Base-by-base conservation (phyloP, 2,888 invertebrate genomes). In the Blera fallax region DNA sequence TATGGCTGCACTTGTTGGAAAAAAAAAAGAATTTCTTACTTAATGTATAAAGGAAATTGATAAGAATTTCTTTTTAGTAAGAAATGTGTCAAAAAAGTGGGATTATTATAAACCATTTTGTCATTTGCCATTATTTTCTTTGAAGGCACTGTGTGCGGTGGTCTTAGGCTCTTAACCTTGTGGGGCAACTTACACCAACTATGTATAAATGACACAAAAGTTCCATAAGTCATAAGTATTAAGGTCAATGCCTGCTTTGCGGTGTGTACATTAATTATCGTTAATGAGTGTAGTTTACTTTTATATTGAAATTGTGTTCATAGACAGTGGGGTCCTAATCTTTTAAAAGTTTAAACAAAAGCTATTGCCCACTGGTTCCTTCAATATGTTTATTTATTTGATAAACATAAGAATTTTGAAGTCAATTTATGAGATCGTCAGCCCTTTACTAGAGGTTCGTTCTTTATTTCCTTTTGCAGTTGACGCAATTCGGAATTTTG, bases 1-100 rank as follows among this genome's bases (percentile, higher is more conserved):
- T 37, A 29, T 16, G 14, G 45, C 43, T 45, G 24, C 62, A 78
- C 52, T 78, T 78, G 69, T 24, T 45, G 5, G 34, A 18, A 50
- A 34, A 32, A 54, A 18, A 56, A 8, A 3, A 32, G n/a, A 27
- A 37, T 7, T 5, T n/a, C 14, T 29, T 54, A 7, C 16, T 18
- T 24, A 24, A 24, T 24, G 24, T 24, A 3, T 24, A 24, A 24
- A 2, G 2, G 10, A 34, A 18, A 18, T 14, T 40, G 58, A 37
- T 21, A 58, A 7, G 40, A 45, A 43, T 56, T 10, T 54, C 4
- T 11, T 32, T 24, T 24, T 5, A 60, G 43, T 21, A 14, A 5
- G 3, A 52, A 27, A 29, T 54, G 27, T 70, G 45, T 45, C 43
- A 8, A 69, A 56, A 70, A 6, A 45, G 11, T 14, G 16, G 34